Base-by-base conservation (phyloP, 2,888 invertebrate genomes). In the Tiliacea aurago region DNA sequence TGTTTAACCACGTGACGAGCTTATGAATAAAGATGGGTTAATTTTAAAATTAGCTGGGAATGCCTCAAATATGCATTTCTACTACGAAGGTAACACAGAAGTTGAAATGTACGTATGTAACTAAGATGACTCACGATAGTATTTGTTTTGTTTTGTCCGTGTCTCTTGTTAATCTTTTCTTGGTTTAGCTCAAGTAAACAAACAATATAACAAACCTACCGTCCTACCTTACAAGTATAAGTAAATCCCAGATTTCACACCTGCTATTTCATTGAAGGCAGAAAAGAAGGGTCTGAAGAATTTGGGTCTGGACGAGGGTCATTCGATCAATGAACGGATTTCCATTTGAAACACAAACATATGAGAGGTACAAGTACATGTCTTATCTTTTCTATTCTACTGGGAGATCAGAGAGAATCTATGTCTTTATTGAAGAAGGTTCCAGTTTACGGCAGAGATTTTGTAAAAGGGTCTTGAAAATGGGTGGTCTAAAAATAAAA, bases 271-370 rank as follows among this genome's bases (percentile, higher is more conserved):
- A 45, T 61, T 56, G 61, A 23, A 51, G 63, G 28, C n/a, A 47
- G 28, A 56, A 73, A 58, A 41, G 13, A 23, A 45, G 10, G 76
- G 76, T 51, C 77, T 63, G 41, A 56, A 59, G 66, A 37, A 62
- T 68, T 62, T 23, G 76, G 63, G 81, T 71, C 47, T 58, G 58
- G 66, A 72, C 72, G 28, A 75, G 77, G 87, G 86, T 84, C 74
- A 61, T 58, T 68, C 53, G 43, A 75, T 73, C 67, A 84, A 73
- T 71, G 78, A 75, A 76, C 59, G 76, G 63, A 64, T 73, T 81
- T 75, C 74, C 73, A 83, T 84, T 82, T 78, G 66, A 72, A 74
- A 70, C 45, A 70, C 73, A 63, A 78, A 76, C 56, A 37, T 76
- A 78, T 67, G 66, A 45, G 55, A 6, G 49, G 55, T 68, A 58